Base-by-base conservation (phyloP, 2,888 invertebrate genomes). In the Paralinhomoeus sp. region DNA sequence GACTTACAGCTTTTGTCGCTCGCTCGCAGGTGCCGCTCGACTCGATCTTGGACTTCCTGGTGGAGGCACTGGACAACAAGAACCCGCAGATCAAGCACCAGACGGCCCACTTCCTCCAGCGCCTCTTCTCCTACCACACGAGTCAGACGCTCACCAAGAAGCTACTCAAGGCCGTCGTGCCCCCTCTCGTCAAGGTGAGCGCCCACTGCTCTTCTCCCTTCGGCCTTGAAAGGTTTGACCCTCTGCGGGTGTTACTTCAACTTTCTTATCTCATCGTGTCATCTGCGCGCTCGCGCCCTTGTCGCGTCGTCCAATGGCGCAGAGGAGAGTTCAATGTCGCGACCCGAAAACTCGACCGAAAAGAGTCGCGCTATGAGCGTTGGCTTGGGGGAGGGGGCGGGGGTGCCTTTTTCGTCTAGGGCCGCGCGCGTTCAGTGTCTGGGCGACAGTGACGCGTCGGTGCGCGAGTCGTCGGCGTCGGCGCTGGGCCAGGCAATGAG, bases 401-500 rank as follows among this genome's bases (percentile, higher is more conserved):
- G 43, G 55, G 62, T 37, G 53, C 54, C 9, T 38, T 50, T 3
- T 46, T 58, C 2, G 50, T 53, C 24, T 57, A 57, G 37, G 54
- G 53, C 21, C 2, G 35, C n/a, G 5, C 27, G 37, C n/a, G 44
- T 48, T 7, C 42, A 55, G 51, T 53, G 52, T 45, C 52, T 56
- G 0, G 53, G 50, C 23, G 69, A 73, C 64, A 60, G 71, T 68
- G 87, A 91, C 68, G 82, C 83, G 0, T 73, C 73, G 1, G 93
- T 93, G 0, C 72, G 93, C 55, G 93, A 97, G 60, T 77, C 79
- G 45, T 77, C 87, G 0, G 83, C 83, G 0, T 81, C 84, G 61
- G 89, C 91, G 0, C 65, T 97, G 18, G 97, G 93, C 13, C 87
- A 85, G 0, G 75, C 84, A 1, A 77, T 85, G 69, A 89, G 87